phyloP scores from a whole-genome alignment of 2,888 invertebrate species.

The Polymixis flavicincta region DNA sequence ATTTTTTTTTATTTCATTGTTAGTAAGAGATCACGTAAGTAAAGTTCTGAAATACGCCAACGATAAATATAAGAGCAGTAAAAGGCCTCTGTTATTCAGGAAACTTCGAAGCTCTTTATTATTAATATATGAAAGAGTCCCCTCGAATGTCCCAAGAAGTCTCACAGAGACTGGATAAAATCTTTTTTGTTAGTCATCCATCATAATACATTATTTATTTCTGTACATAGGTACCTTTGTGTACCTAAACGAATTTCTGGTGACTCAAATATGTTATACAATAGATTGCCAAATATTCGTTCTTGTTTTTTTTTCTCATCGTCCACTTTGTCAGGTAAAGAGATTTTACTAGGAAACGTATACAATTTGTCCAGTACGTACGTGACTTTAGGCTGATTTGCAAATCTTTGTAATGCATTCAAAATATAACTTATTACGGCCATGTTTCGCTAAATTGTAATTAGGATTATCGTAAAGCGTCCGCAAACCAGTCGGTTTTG shows the following conservation, averaged over 20 bases:
- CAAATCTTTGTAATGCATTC: conserved; percentile 50
- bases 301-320: conserved; percentile 21
- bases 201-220: conserved; percentile 42
- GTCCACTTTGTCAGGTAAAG: conserved; percentile 47
- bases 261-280: conserved; percentile 46
- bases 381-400: conserved; percentile 57
- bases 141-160: conserved; percentile 31
- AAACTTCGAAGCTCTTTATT: conserved; percentile 40
- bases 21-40: conserved; percentile 22
- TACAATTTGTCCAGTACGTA: conserved; percentile 47
- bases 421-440: conserved; percentile 46
- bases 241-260: conserved; percentile 44
- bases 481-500: conserved; percentile 61
- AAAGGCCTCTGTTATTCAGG: conserved; percentile 43
- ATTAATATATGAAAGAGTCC: conserved; percentile 36
- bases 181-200: conserved; percentile 46
- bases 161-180: conserved; percentile 45
- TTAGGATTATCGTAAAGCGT: conserved; percentile 57
- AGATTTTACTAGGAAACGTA: conserved; percentile 63
- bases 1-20: conserved; percentile 7
- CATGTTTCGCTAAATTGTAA: conserved; percentile 60
- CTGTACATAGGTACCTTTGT: conserved; percentile 10
- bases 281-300: conserved; percentile 43
- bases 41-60: conserved; percentile 35
- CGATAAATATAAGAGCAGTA: conserved; percentile 53